phyloP scores from a whole-genome alignment of 1,140 invertebrate species.

The Trichoplusia ni region DNA sequence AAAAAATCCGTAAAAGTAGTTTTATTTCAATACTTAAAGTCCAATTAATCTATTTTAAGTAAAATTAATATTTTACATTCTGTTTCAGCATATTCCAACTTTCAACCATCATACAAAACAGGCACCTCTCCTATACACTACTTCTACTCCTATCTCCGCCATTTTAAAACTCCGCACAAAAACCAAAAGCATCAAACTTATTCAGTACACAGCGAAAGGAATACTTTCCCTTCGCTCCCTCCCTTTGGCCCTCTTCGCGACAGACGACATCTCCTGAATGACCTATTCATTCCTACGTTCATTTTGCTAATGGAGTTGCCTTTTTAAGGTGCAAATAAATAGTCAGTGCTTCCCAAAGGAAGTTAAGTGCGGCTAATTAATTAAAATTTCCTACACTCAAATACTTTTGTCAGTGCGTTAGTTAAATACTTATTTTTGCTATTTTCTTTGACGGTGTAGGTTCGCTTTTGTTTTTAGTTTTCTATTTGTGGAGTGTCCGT shows the following conservation, averaged over 20 bases:
- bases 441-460: too few relatives aligned
- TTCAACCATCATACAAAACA: too few relatives aligned
- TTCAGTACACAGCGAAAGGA: background rate
- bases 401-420: slow-evolving; percentile 1
- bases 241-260: slow-evolving; percentile 40
- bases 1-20: too few relatives aligned
- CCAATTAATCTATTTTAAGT: too few relatives aligned
- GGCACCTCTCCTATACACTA: background rate
- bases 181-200: background rate
- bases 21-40: too few relatives aligned
- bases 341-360: slow-evolving; percentile 56
- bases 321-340: slow-evolving; percentile 77
- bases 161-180: slow-evolving; percentile 3
- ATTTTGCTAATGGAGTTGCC: slow-evolving; percentile 78
- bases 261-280: slow-evolving; percentile 75
- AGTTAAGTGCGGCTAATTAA: slow-evolving; percentile 67
- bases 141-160: too few relatives aligned
- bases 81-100: too few relatives aligned
- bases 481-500: too few relatives aligned
- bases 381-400: slow-evolving; percentile 51
- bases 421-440: background rate
- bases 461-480: background rate
- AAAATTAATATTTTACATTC: too few relatives aligned
- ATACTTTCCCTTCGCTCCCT: background rate
- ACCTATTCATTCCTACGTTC: slow-evolving; percentile 74